Conservation (phyloP, 2,113 vertebrate species). For the Manacus vitellinus region DNA sequence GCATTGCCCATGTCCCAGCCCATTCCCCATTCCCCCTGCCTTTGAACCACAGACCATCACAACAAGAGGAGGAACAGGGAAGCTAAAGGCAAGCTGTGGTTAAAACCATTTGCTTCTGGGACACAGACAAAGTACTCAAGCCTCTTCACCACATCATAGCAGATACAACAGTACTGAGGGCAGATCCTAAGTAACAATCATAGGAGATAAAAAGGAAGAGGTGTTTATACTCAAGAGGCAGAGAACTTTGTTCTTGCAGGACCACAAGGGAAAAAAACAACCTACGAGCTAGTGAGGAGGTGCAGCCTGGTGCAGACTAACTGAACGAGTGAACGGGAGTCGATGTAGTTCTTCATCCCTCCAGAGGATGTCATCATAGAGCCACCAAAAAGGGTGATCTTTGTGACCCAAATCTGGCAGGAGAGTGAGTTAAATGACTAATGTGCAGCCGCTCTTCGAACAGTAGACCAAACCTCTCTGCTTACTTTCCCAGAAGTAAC, state of each 20-base stretch:
- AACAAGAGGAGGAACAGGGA: not conserved
- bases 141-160: not conserved
- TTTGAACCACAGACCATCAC: not conserved
- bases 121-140: not conserved
- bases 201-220: not conserved
- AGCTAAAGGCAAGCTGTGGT: not conserved
- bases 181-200: not conserved
- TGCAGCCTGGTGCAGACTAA: not conserved
- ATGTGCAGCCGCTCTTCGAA: not conserved
- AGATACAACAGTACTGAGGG: not conserved
- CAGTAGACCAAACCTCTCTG: not conserved
- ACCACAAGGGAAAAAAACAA: not conserved
- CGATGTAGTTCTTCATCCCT: slow-evolving; percentile 13
- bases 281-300: not conserved
- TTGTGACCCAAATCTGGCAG: not conserved
- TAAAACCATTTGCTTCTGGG: not conserved
- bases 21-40: not conserved
- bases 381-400: slow-evolving; percentile 4
- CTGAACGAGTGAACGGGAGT: not conserved
- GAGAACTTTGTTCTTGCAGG: not conserved
- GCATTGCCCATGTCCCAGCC: not conserved
- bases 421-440: not conserved
- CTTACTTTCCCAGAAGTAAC: not conserved
- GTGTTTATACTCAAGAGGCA: too few species aligned
- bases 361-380: slow-evolving; percentile 69